These are phyloP conservation scores for Cyprinodon diabolis DNA, from an alignment of 2,797 vertebrate species.

Conservation along the genomic window DNA sequence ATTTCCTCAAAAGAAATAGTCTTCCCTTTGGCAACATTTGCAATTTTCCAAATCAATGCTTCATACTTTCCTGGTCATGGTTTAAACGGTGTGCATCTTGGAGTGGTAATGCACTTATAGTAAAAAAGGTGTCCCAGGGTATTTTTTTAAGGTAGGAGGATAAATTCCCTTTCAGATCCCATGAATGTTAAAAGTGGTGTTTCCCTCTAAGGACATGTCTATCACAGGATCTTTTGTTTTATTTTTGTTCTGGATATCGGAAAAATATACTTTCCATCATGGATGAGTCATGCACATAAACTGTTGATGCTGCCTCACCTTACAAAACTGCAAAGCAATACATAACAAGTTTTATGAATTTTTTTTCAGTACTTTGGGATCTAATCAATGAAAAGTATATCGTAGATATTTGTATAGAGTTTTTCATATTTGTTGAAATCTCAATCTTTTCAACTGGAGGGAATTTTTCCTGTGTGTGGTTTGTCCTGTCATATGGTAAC, in stretches of 20 bases:
- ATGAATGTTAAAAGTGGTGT: conserved; percentile 78
- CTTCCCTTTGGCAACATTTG: conserved; percentile 40
- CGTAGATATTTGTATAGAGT: conserved; percentile 47
- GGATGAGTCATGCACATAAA: conserved; percentile 85
- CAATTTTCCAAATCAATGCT: conserved; percentile 61
- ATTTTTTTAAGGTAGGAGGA: conserved; percentile 62
- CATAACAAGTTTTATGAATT: conserved; percentile 81
- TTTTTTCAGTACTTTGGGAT: conserved; percentile 79
- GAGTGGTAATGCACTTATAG: conserved; percentile 48
- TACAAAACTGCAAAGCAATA: conserved; percentile 87
- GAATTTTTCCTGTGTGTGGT: not conserved
- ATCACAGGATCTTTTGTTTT: conserved; percentile 69
- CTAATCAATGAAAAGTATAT: conserved; percentile 67
- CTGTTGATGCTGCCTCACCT: conserved; percentile 88
- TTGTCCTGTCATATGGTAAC: not conserved
- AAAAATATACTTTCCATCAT: conserved; percentile 91
- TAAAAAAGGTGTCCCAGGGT: conserved; percentile 67
- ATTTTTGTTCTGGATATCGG: conserved; percentile 82
- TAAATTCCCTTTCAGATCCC: conserved; percentile 74
- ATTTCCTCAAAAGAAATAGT: conserved; percentile 53
- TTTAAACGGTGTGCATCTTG: conserved; percentile 60
- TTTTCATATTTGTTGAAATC: not conserved
- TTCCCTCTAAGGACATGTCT: conserved; percentile 74
- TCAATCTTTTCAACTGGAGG: not conserved
- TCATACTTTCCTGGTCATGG: conserved; percentile 57